phyloP scores from a whole-genome alignment of 2,888 invertebrate genomes.

The Aquatica leii region DNA sequence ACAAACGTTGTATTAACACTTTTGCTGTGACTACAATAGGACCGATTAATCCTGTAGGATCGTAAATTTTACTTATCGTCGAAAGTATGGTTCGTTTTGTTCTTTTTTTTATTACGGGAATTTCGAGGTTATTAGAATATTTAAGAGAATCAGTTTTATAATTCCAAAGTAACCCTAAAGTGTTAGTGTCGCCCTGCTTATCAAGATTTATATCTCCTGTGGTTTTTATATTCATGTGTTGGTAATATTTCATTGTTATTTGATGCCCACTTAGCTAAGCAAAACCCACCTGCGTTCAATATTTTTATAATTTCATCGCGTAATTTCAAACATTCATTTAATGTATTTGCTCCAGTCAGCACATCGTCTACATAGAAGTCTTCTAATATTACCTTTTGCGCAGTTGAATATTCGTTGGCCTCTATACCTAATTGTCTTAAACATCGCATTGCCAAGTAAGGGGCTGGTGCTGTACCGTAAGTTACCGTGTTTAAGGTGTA shows the following conservation, averaged over 20 bases:
- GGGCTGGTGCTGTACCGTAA: too few species aligned
- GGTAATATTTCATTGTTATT: conserved; percentile 7
- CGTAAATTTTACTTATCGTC: background rate
- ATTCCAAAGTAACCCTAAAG: conserved; percentile 21
- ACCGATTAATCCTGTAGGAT: conserved; percentile 8
- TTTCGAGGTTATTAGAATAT: background rate
- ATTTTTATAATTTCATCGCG: conserved; percentile 7
- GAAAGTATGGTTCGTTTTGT: conserved; percentile 9
- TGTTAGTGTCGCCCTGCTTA: conserved; percentile 6
- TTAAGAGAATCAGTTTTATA: background rate
- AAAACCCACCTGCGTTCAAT: conserved; percentile 11
- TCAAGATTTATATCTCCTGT: conserved; percentile 8
- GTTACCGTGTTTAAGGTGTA: background rate
- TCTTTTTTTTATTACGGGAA: background rate
- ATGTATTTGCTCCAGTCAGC: conserved; percentile 32
- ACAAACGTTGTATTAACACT: background rate
- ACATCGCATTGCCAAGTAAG: too few species aligned
- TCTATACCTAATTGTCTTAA: too few species aligned
- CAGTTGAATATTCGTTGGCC: background rate
- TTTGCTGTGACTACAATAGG: conserved; percentile 4
- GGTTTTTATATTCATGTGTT: background rate
- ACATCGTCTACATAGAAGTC: conserved; percentile 49
- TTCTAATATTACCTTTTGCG: conserved; percentile 22
- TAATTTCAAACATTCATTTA: conserved; percentile 3
- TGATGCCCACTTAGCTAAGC: conserved; percentile 18